Conservation (phyloP, 2,797 vertebrate genomes). For the Manis pentadactyla region DNA sequence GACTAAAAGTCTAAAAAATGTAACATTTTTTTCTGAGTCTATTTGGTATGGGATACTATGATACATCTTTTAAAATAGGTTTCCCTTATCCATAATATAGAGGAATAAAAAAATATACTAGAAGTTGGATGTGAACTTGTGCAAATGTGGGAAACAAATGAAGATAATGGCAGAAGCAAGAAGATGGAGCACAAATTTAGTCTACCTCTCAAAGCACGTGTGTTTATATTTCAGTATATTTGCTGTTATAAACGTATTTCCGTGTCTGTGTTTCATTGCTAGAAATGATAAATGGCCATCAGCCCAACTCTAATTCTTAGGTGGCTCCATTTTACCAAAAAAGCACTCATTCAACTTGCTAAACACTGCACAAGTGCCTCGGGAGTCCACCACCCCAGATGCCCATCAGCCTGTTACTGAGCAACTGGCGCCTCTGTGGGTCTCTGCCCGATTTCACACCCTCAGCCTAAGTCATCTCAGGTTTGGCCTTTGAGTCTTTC, state of each 20-base stretch:
- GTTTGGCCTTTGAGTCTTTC: conserved; percentile 30
- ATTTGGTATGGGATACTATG: not conserved
- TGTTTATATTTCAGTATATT: conserved; percentile 51
- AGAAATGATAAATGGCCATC: conserved; percentile 32
- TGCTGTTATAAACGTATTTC: conserved; percentile 46
- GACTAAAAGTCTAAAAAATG: conserved; percentile 52
- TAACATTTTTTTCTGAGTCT: not conserved
- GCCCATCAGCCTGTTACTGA: not conserved
- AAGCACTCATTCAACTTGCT: not conserved
- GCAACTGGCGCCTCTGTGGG: not conserved
- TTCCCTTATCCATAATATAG: conserved; percentile 38
- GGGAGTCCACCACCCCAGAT: not conserved
- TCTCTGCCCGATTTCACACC: conserved; percentile 2
- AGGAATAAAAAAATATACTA: conserved; percentile 39
- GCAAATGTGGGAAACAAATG: conserved; percentile 57
- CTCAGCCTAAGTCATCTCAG: not conserved
- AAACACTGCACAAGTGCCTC: not conserved
- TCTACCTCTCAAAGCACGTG: not conserved
- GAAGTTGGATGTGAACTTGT: not conserved
- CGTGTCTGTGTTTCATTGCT: conserved; percentile 46
- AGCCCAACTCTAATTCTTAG: not conserved
- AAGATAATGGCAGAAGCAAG: conserved; percentile 23
- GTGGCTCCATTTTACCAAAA: not conserved
- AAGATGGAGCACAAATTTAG: conserved; percentile 54
- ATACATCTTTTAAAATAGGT: conserved; percentile 20